Evolutionary conservation across 2,113 vertebrate genomes (phyloP), one percentile per base, ranked within the genome.

Genomic region (Toxotes chatareus): DNA sequence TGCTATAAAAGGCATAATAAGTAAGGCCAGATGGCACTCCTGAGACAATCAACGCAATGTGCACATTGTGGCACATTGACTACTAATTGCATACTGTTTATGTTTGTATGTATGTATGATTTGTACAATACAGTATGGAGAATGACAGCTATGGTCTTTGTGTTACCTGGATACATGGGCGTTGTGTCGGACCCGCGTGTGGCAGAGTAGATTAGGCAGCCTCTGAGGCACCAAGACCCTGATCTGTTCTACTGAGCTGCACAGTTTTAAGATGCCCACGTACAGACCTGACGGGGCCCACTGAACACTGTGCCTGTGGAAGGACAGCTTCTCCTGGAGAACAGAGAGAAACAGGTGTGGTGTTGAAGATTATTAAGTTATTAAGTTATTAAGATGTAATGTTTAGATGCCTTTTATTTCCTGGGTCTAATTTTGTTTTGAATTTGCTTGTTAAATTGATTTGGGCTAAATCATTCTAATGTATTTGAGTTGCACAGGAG

Each of bases 221-320:
- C 92, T 90, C 84, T 89, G 94, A 0, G 95, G 93, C 31, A 96
- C 95, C 89, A 96, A 90, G 31, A 96, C 91, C 51, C 90, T 64
- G 83, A 96, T 95, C 90, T 96, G 94, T 32, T 96, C 94, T 5
- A 96, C 94, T 0, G 94, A 94, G 84, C 95, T 95, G 86, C 93
- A 95, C 49, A 96, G 92, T 70, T 96, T 96, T 47, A 96, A 85
- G 59, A 95, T 93, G 59, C 95, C 94, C 38, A 96, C 93, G 17
- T 96, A 96, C n/a, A 96, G 92, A 34, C 95, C 95, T 0, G 94
- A 69, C 84, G 92, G 88, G 0, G 85, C 84, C 79, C 88, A 82
- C 87, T 95, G 94, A 3, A 85, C 69, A 74, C 94, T 95, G 83
- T 90, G 91, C 34, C 93, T 91, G 89, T 96, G 95, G 70, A 93